Percentiles rank a stretch among this genome's conserved stretches.
phyloP scores from a whole-genome alignment of 2,113 vertebrate genomes.

The Thunnus thynnus region DNA sequence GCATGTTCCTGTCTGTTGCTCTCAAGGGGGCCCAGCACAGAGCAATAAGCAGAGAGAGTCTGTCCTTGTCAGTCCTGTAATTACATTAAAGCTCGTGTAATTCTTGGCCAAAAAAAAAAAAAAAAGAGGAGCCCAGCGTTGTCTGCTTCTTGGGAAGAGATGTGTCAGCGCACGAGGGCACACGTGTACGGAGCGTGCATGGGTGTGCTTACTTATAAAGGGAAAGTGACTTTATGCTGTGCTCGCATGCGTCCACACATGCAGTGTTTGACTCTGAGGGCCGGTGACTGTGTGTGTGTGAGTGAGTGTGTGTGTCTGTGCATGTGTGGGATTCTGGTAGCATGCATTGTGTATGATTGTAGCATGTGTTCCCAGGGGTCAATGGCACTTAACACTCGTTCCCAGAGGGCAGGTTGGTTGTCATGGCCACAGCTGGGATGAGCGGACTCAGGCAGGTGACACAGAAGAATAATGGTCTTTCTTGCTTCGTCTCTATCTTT shows the following conservation, averaged over 20 bases:
- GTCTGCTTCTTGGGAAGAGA: conserved; percentile 19
- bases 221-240: not conserved
- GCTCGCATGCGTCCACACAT: not conserved
- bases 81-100: conserved; percentile 81
- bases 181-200: not conserved
- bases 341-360: conserved; percentile 25
- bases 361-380: conserved; percentile 50
- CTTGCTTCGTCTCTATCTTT: conserved; percentile 8
- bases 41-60: conserved; percentile 78
- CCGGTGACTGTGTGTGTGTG: not conserved
- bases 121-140: conserved; percentile 38
- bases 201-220: not conserved
- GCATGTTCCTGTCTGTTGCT: conserved; percentile 61
- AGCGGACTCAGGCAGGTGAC: conserved; percentile 58
- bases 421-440: conserved; percentile 68
- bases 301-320: not conserved
- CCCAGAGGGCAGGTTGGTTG: conserved; percentile 61
- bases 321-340: conserved; percentile 1
- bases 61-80: conserved; percentile 82
- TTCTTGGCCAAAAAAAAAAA: conserved; percentile 69
- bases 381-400: conserved; percentile 50
- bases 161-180: not conserved
- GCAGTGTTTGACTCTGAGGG: not conserved
- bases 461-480: conserved; percentile 41
- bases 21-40: conserved; percentile 65